phyloP scores from a whole-genome alignment of 2,113 vertebrate species.

The Lamprotornis superbus region DNA sequence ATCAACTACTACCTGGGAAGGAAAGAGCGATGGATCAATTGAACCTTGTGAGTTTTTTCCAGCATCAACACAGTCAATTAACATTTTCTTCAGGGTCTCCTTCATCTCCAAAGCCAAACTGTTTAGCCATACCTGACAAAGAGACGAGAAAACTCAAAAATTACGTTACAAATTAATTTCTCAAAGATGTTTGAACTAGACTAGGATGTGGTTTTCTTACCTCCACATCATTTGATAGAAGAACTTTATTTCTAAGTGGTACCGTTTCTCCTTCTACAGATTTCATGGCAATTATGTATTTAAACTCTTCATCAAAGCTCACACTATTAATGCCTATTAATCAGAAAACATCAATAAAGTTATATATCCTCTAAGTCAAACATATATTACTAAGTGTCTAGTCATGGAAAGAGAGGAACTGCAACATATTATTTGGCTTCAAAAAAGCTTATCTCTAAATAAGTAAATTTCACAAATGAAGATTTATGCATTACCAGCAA shows the following conservation, averaged over 20 bases:
- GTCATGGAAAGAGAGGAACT: not conserved
- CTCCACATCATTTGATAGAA: conserved; percentile 90
- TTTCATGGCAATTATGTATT: conserved; percentile 90
- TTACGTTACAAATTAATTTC: not conserved
- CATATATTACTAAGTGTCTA: not conserved
- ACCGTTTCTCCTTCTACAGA: conserved; percentile 95
- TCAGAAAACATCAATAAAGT: not conserved
- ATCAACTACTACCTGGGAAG: conserved; percentile 85
- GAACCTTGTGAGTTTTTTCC: conserved; percentile 78
- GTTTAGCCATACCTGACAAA: conserved; percentile 86
- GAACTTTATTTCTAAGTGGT: conserved; percentile 84
- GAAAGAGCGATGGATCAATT: conserved; percentile 87
- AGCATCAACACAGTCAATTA: conserved; percentile 85
- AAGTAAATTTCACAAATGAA: not conserved
- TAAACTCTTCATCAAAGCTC: conserved; percentile 87
- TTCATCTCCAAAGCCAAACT: conserved; percentile 92
- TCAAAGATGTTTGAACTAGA: not conserved
- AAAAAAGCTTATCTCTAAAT: not conserved
- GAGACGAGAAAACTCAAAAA: conserved; percentile 6
- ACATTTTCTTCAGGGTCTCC: conserved; percentile 86
- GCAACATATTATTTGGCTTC: not conserved
- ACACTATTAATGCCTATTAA: conserved; percentile 91
- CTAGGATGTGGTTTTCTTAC: conserved; percentile 66
- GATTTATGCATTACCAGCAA: conserved; percentile 81
- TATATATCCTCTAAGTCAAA: not conserved